These are phyloP conservation scores for Cacoxenus indagator DNA, from an alignment of 2,888 invertebrate species.

Conservation along the genomic window DNA sequence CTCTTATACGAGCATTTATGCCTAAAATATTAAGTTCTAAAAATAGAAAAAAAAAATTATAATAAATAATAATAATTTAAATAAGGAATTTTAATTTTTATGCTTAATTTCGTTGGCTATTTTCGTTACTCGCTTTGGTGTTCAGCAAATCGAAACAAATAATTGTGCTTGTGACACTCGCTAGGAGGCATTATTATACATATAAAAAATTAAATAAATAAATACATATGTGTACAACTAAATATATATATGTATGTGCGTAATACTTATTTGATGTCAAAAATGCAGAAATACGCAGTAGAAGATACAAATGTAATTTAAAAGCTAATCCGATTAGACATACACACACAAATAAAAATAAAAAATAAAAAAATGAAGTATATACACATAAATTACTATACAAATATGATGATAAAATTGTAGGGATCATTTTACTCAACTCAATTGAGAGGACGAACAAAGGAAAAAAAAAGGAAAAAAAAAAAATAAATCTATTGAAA, in stretches of 20 bases:
- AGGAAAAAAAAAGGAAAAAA: conserved; percentile 41
- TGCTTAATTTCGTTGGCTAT: conserved; percentile 37
- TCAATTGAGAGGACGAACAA: conserved; percentile 14
- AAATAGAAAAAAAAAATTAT: conserved; percentile 33
- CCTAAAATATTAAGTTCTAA: conserved; percentile 36
- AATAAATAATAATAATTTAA: conserved; percentile 22
- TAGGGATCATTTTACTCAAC: conserved; percentile 66
- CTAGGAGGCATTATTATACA: conserved; percentile 1
- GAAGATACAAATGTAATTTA: not conserved
- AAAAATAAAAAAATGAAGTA: conserved; percentile 40
- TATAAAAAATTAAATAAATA: conserved; percentile 27
- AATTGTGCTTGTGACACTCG: not conserved
- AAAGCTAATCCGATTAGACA: not conserved
- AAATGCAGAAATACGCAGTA: not conserved
- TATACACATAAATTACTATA: conserved; percentile 51
- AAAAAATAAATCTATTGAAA: conserved; percentile 28
- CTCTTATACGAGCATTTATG: conserved; percentile 29
- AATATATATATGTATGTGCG: conserved; percentile 39
- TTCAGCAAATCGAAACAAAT: conserved; percentile 43
- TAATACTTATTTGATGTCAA: conserved; percentile 33
- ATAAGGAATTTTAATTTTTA: conserved; percentile 20
- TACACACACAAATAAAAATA: conserved; percentile 26
- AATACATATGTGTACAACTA: conserved; percentile 2
- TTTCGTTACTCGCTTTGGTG: conserved; percentile 53
- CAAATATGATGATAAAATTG: conserved; percentile 63